These are phyloP conservation scores for Styela clava DNA, from an alignment of 23 tunicate species.

Conservation along the genomic window DNA sequence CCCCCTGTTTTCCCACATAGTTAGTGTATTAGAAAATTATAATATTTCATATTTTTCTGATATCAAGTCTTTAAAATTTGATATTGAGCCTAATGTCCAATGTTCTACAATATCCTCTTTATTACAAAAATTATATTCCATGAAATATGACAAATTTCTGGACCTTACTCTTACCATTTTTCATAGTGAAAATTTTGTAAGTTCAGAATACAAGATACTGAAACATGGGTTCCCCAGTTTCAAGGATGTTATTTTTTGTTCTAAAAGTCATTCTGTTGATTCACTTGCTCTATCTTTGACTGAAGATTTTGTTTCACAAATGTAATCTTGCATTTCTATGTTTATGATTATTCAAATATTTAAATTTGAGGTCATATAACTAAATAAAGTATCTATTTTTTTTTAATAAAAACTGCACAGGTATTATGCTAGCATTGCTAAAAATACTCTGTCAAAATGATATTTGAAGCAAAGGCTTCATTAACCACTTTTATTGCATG, in stretches of 20 bases:
- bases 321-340: too few species aligned
- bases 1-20: neutral
- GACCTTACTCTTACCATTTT: neutral
- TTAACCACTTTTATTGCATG: neutral
- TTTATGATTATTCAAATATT: too few species aligned
- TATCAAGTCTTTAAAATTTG: neutral
- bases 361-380: too few species aligned
- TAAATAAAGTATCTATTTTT: too few species aligned
- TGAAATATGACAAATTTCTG: neutral
- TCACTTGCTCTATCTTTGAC: neutral
- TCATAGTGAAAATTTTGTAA: neutral
- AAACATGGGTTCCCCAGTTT: neutral
- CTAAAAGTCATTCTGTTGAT: neutral
- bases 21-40: neutral
- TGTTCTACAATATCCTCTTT: neutral
- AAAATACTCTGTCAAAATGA: too few species aligned
- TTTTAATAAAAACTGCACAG: too few species aligned
- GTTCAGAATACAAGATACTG: neutral
- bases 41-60: neutral
- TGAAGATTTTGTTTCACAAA: neutral
- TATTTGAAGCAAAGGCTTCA: slow-evolving; percentile 21
- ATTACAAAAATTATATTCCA: neutral
- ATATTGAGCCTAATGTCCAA: neutral
- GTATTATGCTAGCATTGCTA: too few species aligned
- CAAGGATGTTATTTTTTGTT: neutral